A percentile compares a stretch with the other conserved stretches of the same genome.
These are phyloP conservation scores for Dendronephthya gigantea DNA, from an alignment of 64 coral and sea anemone species.

Conservation along the genomic window DNA sequence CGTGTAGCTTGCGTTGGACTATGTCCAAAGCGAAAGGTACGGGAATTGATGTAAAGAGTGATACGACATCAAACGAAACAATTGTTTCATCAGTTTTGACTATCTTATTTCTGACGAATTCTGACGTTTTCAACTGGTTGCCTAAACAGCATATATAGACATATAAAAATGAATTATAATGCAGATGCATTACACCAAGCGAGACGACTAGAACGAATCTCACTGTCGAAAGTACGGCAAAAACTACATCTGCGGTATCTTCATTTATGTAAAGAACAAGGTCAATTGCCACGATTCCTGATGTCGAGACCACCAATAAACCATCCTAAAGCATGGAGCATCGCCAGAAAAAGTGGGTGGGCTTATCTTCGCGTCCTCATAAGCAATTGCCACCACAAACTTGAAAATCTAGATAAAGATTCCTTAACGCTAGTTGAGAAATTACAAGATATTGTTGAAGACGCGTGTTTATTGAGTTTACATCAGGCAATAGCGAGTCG, in stretches of 20 bases:
- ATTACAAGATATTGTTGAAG: not conserved
- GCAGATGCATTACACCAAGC: not conserved
- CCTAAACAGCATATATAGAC: too few relatives aligned
- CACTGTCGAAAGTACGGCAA: not conserved
- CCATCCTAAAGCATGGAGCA: slow-evolving; percentile 22
- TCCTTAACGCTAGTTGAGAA: not conserved
- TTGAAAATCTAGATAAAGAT: too few relatives aligned
- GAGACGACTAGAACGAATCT: slow-evolving; percentile 19
- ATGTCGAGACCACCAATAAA: not conserved
- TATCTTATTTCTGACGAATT: too few relatives aligned
- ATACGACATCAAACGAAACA: too few relatives aligned
- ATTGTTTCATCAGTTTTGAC: too few relatives aligned
- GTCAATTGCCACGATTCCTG: slow-evolving; percentile 13
- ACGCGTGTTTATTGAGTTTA: not conserved
- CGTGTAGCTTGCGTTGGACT: too few relatives aligned
- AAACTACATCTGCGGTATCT: slow-evolving; percentile 17
- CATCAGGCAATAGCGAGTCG: not conserved
- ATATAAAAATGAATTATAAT: too few relatives aligned
- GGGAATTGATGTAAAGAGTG: too few relatives aligned
- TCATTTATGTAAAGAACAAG: slow-evolving; percentile 5
- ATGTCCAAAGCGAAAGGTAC: too few relatives aligned
- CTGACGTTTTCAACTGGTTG: too few relatives aligned
- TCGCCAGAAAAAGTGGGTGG: slow-evolving; percentile 8
- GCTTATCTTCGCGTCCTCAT: slow-evolving; percentile 15
- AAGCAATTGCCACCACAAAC: slow-evolving; percentile 21